These are phyloP conservation scores for Pollimyrus isidori DNA, from an alignment of 2,113 vertebrate species.

Conservation along the genomic window DNA sequence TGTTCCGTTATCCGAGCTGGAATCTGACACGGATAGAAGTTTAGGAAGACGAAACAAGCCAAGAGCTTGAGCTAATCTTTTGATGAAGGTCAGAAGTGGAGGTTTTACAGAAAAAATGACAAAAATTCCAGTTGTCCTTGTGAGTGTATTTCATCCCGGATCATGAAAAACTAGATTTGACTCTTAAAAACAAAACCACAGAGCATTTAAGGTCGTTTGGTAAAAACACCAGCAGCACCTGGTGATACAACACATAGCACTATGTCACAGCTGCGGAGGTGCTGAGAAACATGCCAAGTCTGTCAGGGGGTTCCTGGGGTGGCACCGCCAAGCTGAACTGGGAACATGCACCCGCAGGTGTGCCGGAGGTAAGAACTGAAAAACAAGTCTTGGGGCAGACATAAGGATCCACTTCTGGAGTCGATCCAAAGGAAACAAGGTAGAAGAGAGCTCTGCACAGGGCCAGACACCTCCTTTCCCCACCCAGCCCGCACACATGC, in stretches of 20 bases:
- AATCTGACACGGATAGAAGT: background rate
- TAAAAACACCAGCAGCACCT: background rate
- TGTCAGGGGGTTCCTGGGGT: background rate
- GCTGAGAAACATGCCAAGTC: background rate
- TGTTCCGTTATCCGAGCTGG: background rate
- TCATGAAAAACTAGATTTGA: background rate
- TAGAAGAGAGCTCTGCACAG: background rate
- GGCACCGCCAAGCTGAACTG: background rate
- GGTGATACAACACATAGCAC: background rate
- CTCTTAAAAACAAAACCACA: background rate
- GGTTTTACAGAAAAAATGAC: background rate
- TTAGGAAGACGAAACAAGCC: background rate
- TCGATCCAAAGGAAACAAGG: background rate
- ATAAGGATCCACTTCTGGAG: background rate
- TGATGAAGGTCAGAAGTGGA: background rate
- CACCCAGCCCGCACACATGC: conserved; percentile 8
- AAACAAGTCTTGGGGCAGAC: background rate
- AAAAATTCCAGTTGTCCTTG: background rate
- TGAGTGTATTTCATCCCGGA: background rate
- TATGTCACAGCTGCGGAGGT: background rate
- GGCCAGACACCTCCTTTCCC: background rate
- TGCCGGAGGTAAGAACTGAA: background rate
- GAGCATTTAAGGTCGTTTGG: background rate
- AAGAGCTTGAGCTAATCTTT: background rate
- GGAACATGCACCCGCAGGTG: background rate